Conservation (phyloP, 2,888 invertebrate species). For the Anagyrus pseudococci region DNA sequence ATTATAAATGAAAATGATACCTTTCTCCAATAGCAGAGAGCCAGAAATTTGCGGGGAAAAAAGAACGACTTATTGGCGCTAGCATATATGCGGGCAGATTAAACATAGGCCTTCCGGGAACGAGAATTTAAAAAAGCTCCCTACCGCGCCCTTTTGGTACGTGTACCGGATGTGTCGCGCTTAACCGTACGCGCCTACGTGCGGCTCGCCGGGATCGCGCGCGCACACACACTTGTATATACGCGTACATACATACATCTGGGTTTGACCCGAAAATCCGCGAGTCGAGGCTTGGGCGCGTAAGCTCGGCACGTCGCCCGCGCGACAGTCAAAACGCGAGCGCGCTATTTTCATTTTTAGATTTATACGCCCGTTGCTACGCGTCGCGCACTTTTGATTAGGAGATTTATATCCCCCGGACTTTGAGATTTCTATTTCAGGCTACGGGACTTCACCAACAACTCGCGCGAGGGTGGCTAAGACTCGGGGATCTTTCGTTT, state of each 20-base stretch:
- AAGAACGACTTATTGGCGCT: too few species aligned
- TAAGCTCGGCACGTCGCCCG: constrained; percentile 23
- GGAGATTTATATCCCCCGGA: not conserved
- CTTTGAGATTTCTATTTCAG: too few species aligned
- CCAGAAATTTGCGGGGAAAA: too few species aligned
- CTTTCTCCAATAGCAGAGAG: too few species aligned
- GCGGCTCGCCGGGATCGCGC: too few species aligned
- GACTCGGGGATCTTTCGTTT: too few species aligned
- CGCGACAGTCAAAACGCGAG: constrained; percentile 20
- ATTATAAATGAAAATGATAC: too few species aligned
- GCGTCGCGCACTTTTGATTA: constrained; percentile 1
- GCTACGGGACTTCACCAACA: too few species aligned
- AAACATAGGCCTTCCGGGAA: constrained; percentile 50
- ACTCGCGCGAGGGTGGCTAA: too few species aligned
- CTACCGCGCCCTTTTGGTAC: not conserved
- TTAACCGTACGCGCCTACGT: too few species aligned
- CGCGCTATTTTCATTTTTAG: constrained; percentile 8
- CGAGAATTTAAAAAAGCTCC: constrained; percentile 44
- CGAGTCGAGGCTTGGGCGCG: not conserved
- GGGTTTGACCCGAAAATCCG: constrained; percentile 11
- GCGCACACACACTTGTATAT: too few species aligned
- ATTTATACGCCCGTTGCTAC: not conserved
- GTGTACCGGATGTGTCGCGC: constrained; percentile 34
- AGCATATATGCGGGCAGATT: constrained; percentile 43
- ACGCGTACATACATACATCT: not conserved